Evolutionary conservation across 1,140 invertebrate genomes (phyloP).

Genomic region (Aphelinus atriplicis): DNA sequence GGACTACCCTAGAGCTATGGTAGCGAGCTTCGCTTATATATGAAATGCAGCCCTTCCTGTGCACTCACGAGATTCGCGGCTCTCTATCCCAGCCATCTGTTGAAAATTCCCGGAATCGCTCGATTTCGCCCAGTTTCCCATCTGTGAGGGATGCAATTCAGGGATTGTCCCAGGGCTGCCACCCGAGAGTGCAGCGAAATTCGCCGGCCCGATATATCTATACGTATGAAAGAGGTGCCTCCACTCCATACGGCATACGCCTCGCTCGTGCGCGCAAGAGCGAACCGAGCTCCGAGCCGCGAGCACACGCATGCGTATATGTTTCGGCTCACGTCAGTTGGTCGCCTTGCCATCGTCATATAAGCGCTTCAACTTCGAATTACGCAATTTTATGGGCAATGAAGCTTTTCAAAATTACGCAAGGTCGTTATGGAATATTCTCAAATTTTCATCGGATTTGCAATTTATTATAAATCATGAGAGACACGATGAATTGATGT

Average conservation of each 20-base stretch:
- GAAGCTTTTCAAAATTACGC: too few relatives aligned
- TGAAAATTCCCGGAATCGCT: background rate
- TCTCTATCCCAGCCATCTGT: constrained; percentile 9
- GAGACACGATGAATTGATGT: too few relatives aligned
- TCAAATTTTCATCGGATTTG: too few relatives aligned
- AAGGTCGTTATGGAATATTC: too few relatives aligned
- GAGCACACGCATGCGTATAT: background rate
- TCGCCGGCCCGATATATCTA: background rate
- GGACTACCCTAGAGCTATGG: constrained; percentile 12
- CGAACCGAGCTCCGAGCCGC: too few relatives aligned
- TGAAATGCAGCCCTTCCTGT: background rate
- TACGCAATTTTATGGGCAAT: background rate
- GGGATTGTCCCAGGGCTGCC: constrained; percentile 9
- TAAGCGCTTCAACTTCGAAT: background rate
- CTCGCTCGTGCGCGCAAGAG: too few relatives aligned
- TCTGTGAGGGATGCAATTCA: background rate
- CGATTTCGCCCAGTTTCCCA: background rate
- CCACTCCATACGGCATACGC: too few relatives aligned
- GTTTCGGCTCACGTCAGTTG: background rate
- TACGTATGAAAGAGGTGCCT: background rate
- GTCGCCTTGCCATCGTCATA: background rate
- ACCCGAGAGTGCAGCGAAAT: background rate
- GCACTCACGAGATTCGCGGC: constrained; percentile 6
- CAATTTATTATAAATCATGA: too few relatives aligned
- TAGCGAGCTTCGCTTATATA: constrained; percentile 21